Evolutionary conservation across 2,888 invertebrate genomes (phyloP).

Genomic region (Xestia xanthographa): DNA sequence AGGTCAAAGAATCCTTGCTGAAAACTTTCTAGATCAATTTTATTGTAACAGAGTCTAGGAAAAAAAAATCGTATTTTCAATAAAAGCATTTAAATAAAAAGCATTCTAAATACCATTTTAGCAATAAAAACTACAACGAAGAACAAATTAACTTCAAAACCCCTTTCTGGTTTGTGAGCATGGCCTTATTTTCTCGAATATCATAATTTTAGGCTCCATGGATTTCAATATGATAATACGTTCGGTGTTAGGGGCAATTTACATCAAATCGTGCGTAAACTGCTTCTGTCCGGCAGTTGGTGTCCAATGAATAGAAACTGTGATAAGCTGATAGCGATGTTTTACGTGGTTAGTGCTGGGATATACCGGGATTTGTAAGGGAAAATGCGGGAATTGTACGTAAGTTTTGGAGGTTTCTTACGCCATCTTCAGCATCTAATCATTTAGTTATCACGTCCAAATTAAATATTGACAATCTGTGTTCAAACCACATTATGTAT

Average conservation of each 20-base stretch:
- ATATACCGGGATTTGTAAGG: constrained; percentile 2
- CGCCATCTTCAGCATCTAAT: neutral
- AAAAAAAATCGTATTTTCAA: too few species aligned
- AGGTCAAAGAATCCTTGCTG: too few species aligned
- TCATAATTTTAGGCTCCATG: constrained; percentile 65
- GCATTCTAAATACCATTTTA: too few species aligned
- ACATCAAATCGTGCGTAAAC: constrained; percentile 69
- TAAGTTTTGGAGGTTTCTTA: neutral
- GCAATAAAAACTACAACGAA: too few species aligned
- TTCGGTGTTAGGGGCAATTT: constrained; percentile 65
- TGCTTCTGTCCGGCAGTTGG: constrained; percentile 59
- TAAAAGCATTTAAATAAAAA: too few species aligned
- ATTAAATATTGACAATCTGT: neutral
- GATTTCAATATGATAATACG: constrained; percentile 62
- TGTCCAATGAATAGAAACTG: constrained; percentile 68
- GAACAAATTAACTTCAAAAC: neutral
- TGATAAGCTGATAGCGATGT: constrained; percentile 65
- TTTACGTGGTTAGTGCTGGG: constrained; percentile 49
- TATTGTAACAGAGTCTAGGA: too few species aligned
- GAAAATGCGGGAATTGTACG: neutral
- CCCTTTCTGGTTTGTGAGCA: neutral
- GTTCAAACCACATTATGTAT: too few species aligned
- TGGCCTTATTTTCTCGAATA: constrained; percentile 53
- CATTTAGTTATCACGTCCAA: neutral
- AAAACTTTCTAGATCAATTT: too few species aligned